phyloP scores from a whole-genome alignment of 2,113 vertebrate genomes.

The Aspidoscelis tigris region DNA sequence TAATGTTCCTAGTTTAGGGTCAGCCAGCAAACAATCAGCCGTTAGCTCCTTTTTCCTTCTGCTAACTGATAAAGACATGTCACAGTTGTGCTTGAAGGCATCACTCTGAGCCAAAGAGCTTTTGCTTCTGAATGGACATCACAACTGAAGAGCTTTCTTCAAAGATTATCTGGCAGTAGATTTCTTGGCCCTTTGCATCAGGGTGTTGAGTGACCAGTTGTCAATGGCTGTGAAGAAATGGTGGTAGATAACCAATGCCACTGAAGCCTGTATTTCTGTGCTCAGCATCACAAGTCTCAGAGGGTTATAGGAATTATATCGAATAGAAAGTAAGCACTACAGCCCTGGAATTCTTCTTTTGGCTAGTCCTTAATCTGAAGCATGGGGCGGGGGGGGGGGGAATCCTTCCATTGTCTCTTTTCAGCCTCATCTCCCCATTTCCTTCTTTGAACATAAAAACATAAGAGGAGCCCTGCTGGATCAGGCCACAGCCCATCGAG shows the following conservation, averaged over 20 bases:
- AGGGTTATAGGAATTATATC: not conserved
- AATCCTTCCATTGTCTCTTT: too few relatives aligned
- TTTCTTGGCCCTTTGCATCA: conserved; percentile 53
- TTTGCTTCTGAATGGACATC: conserved; percentile 52
- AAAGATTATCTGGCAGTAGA: conserved; percentile 39
- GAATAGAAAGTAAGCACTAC: not conserved
- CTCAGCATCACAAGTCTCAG: not conserved
- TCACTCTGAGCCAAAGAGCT: conserved; percentile 49
- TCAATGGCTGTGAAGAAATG: conserved; percentile 55
- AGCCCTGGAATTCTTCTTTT: not conserved
- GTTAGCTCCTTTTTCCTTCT: conserved; percentile 40
- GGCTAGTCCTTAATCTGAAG: too few relatives aligned
- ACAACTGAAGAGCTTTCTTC: conserved; percentile 42
- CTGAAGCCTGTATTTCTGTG: not conserved
- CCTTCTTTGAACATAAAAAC: too few relatives aligned
- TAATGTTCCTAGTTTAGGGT: conserved; percentile 46
- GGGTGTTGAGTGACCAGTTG: conserved; percentile 42
- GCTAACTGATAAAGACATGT: conserved; percentile 64
- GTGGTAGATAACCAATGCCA: conserved; percentile 1
- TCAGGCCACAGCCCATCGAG: too few relatives aligned
- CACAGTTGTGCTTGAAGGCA: conserved; percentile 64
- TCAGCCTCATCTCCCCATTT: too few relatives aligned
- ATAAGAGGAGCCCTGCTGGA: too few relatives aligned
- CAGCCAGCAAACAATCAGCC: conserved; percentile 64
- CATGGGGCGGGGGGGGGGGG: too few relatives aligned